phyloP scores from a whole-genome alignment of 2,113 vertebrate species.

The cat (Felis catus) region DNA sequence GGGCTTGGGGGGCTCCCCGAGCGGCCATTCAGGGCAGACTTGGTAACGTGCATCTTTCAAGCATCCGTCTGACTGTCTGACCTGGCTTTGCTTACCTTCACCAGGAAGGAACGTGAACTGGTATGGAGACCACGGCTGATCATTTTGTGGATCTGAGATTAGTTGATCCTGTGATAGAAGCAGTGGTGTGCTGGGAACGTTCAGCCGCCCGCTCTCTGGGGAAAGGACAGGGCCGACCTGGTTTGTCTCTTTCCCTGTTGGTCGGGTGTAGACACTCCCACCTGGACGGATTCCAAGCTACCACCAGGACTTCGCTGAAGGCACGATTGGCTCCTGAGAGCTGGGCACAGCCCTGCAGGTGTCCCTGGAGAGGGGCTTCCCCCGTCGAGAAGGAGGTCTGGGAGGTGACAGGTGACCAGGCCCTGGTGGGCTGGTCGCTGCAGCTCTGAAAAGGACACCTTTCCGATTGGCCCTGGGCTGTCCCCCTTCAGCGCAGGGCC shows the following conservation, averaged over 20 bases:
- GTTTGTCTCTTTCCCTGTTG: neutral
- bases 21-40: neutral
- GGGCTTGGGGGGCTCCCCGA: neutral
- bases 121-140: neutral
- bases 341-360: neutral
- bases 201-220: neutral
- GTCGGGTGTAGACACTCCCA: neutral
- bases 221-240: too few species aligned
- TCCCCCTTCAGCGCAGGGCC: too few species aligned
- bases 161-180: neutral
- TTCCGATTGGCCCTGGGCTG: accelerated
- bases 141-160: neutral
- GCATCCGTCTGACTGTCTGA: neutral
- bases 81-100: neutral
- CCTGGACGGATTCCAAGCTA: neutral
- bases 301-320: accelerated
- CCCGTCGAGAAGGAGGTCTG: accelerated
- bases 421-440: accelerated
- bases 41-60: accelerated
- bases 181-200: neutral
- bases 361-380: too few species aligned
- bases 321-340: neutral
- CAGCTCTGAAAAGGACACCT: neutral
- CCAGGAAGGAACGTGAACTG: neutral
- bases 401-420: neutral